Conservation (phyloP, 1,140 invertebrate genomes). For the Drosophila paulistorum region DNA sequence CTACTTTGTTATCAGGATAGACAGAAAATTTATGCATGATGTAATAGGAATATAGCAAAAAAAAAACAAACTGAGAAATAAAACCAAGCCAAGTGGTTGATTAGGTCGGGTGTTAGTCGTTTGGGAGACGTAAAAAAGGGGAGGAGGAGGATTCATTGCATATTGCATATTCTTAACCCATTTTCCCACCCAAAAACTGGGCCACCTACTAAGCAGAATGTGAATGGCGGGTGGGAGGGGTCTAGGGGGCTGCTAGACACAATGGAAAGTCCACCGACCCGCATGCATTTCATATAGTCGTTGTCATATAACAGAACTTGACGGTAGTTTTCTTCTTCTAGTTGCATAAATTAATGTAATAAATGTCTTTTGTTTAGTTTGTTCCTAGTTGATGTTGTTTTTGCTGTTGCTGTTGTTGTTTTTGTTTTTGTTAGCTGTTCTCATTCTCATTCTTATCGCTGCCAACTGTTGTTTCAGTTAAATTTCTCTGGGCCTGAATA, state of each 20-base stretch:
- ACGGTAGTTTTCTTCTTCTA: background rate
- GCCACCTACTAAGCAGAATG: conserved; percentile 23
- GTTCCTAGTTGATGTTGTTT: conserved; percentile 25
- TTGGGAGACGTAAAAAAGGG: background rate
- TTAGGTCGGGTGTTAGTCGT: conserved; percentile 5
- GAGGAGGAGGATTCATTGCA: conserved; percentile 21
- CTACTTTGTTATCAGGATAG: conserved; percentile 50
- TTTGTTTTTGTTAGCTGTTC: conserved; percentile 1
- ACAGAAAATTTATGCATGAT: conserved; percentile 55
- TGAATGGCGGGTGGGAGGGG: conserved; percentile 15
- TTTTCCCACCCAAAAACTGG: conserved; percentile 32
- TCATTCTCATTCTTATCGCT: conserved; percentile 42
- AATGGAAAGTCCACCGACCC: conserved; percentile 12
- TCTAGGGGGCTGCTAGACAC: background rate
- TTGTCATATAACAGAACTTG: conserved; percentile 3
- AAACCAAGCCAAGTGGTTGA: conserved; percentile 6
- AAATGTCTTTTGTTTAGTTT: conserved; percentile 53
- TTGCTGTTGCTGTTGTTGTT: conserved; percentile 9
- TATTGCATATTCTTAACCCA: conserved; percentile 75
- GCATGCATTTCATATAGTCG: background rate
- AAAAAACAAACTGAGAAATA: conserved; percentile 13
- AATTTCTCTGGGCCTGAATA: conserved; percentile 51
- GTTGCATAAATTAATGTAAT: conserved; percentile 69
- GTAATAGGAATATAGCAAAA: conserved; percentile 32
- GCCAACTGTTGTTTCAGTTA: conserved; percentile 44